These are phyloP conservation scores for Lithosia quadra DNA, from an alignment of 2,888 invertebrate species.

Conservation along the genomic window DNA sequence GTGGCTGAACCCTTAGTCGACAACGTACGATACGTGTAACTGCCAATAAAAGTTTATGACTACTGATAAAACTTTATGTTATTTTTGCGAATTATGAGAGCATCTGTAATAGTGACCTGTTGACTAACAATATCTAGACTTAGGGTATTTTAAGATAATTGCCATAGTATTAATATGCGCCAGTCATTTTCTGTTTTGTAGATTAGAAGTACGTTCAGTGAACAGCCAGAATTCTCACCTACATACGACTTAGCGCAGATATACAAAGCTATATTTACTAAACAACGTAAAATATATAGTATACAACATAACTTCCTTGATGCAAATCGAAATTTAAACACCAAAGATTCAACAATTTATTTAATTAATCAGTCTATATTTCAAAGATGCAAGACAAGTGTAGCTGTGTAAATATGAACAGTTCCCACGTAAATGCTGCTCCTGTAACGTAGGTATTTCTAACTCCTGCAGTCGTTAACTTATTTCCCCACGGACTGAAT, in stretches of 20 bases:
- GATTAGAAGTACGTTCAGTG: too few relatives aligned
- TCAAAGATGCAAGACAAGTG: not conserved
- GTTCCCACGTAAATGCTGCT: slow-evolving; percentile 8
- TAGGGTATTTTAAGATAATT: not conserved
- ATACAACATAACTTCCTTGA: not conserved
- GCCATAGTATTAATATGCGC: too few relatives aligned
- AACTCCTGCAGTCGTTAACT: slow-evolving; percentile 20
- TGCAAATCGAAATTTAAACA: not conserved
- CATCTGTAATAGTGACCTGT: slow-evolving; percentile 23
- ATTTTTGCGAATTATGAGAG: slow-evolving; percentile 15
- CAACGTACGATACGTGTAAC: not conserved
- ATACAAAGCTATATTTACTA: too few relatives aligned
- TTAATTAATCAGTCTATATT: not conserved
- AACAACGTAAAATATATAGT: too few relatives aligned
- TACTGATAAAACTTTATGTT: slow-evolving; percentile 18
- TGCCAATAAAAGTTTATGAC: slow-evolving; percentile 4
- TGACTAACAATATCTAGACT: not conserved
- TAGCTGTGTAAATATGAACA: slow-evolving; percentile 2
- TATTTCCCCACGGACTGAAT: slow-evolving; percentile 17
- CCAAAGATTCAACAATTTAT: not conserved
- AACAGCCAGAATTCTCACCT: too few relatives aligned
- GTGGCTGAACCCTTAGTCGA: not conserved
- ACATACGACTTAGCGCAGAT: too few relatives aligned
- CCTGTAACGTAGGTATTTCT: slow-evolving; percentile 8
- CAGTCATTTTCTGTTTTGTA: too few relatives aligned